Base-by-base conservation (phyloP, 2,797 vertebrate genomes). In the Pseudotriccus pelzelni region DNA sequence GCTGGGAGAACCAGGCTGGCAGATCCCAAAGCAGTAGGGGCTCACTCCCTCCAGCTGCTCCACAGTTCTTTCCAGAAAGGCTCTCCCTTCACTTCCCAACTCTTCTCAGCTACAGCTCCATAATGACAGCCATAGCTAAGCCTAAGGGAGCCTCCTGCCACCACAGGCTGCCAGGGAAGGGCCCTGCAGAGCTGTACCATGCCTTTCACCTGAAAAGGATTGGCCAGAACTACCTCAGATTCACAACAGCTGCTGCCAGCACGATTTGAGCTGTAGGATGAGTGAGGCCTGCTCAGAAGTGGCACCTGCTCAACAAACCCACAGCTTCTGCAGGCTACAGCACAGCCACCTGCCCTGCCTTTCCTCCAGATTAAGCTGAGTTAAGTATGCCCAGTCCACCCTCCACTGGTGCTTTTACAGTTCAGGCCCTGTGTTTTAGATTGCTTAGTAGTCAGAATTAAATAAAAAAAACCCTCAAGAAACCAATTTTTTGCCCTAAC, bases 181-280 rank as follows among this genome's bases (percentile, higher is more conserved):
- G 55, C 43, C 55, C 76, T 41, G 58, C 37, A 84, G 84, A 79
- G 78, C 81, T 37, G 44, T 3, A 20, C 28, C 8, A 0, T 13
- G 69, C 8, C 49, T 86, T 82, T 87, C 88, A 94, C 80, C 95
- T 89, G 76, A 25, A 68, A 39, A 84, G n/a, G 18, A 8, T 7
- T 59, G 91, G 73, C 47, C 91, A 92, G 60, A 72, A 50, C 32
- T 3, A 24, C 2, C 2, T 0, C 7, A 7, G 41, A 53, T 50
- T n/a, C 73, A 36, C 7, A 12, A 17, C 34, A 76, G 77, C 80
- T 63, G 30, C 84, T 93, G 79, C 62, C 91, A 85, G 68, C 84
- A 85, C 0, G 0, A 36, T 6, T 72, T 0, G 1, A 90, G 75
- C 69, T 0, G 3, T 24, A 39, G 50, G 85, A 76, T 41, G 83